Base-by-base conservation (phyloP, 2,888 invertebrate genomes). In the Drosophila anomalipes region DNA sequence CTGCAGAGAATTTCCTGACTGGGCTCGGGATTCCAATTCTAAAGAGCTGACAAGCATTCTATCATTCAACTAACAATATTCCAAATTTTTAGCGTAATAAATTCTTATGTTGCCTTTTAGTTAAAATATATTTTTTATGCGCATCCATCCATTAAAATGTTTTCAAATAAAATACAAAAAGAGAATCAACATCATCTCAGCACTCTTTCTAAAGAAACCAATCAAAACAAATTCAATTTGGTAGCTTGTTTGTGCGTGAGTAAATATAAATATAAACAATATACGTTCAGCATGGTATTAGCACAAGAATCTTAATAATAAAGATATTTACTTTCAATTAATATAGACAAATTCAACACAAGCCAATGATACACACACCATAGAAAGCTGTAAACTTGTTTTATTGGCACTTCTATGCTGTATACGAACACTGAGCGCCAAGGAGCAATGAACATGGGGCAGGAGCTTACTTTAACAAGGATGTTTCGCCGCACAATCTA, bases 301-400 rank as follows among this genome's bases (percentile, higher is more conserved):
- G 28, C 49, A 53, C 56, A 59, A 10, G 22, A 26, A 35, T 64
- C 37, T 6, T 26, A 67, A 59, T 52, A 69, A 70, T 67, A 71
- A 58, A 32, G 52, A 59, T 77, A 79, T 77, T 80, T 79, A 70
- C 77, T 64, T 82, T 82, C 80, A 82, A 82, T 77, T 70, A 82
- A 79, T 64, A 47, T 56, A 37, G 32, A 37, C 52, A 53, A 65
- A 61, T 75, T 62, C 56, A 30, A 39, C n/a, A 39, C 51, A 41
- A 56, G 41, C 52, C 52, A 41, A 51, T 51, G 19, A 19, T 14
- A 26, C 30, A 9, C 4, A n/a, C n/a, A 39, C 30, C 37, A 19
- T 16, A 32, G 5, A 56, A 56, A 32, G 39, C 26, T 62, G 26
- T n/a, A 32, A 56, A 53, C 47, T 44, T 52, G 22, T 47, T 64